Evolutionary conservation across 2,888 invertebrate genomes (phyloP), one percentile per base, ranked within the genome.

Genomic region (Odontocolon sp.): DNA sequence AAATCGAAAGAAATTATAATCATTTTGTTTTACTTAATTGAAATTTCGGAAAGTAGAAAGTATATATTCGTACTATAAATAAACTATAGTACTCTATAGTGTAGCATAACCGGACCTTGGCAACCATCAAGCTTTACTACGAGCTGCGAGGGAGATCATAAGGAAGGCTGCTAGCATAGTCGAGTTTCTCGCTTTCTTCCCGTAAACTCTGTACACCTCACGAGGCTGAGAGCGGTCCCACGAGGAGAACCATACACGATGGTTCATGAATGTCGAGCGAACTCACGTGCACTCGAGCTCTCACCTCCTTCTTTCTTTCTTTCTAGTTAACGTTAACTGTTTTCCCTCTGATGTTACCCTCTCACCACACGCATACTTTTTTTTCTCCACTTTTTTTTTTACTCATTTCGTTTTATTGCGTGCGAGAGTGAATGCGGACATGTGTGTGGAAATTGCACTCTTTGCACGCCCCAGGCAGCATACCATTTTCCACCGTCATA

Each of bases 381-480:
- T 18, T 26, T 8, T 4, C 38, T 54, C 9, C 61, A 52, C 52
- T 52, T 21, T 50, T 31, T 45, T 45, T 63, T 64, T 56, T 64
- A 38, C 50, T 57, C 47, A 64, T 71, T 71, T 63, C 40, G 50
- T 45, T 71, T 71, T 56, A 45, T 64, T 18, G 56, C 71, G 47
- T 36, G 45, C 31, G n/a, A 54, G 70, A 33, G 50, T 23, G 50
- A 59, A 45, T 16, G 52, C 8, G 52, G 61, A 45, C 36, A 28
- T 47, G 31, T 33, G 57, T 56, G 64, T 64, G 71, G 64, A 64
- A 71, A 71, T 38, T 64, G 63, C 63, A 56, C 63, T 45, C 28
- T 23, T 45, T 9, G 45, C 70, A 40, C 31, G 2, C 42, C 40
- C 33, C 36, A 69, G 14, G 50, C 28, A 31, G 38, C 42, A 21